Evolutionary conservation across 2,888 invertebrate genomes (phyloP).

Genomic region (Hypselothyrea guttata): DNA sequence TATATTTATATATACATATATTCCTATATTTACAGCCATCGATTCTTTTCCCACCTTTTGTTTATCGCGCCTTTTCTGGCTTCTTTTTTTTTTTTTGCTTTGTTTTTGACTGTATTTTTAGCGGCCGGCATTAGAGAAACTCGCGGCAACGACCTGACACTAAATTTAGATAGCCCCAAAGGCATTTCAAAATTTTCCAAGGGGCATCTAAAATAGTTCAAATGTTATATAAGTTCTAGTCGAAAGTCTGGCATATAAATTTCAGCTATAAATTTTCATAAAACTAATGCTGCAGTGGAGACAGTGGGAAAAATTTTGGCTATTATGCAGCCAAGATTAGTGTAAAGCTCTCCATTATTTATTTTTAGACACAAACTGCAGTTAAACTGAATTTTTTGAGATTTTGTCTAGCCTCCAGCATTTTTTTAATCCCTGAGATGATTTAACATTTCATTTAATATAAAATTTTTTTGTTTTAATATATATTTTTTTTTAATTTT

Average conservation of each 20-base stretch:
- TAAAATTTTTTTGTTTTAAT: no score
- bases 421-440: no score
- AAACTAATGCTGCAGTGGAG: not conserved
- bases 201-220: slow-evolving; percentile 50
- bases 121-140: slow-evolving; percentile 71
- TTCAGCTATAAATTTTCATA: slow-evolving; percentile 11
- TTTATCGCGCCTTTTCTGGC: slow-evolving; percentile 1
- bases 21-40: slow-evolving; percentile 36
- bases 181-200: slow-evolving; percentile 10
- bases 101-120: slow-evolving; percentile 53
- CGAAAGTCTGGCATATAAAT: no score
- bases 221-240: slow-evolving; percentile 43
- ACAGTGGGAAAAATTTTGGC: no score
- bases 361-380: no score
- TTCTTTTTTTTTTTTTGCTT: slow-evolving; percentile 36
- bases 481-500: no score
- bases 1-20: slow-evolving; percentile 32
- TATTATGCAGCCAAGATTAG: no score
- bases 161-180: slow-evolving; percentile 56
- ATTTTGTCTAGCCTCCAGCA: no score
- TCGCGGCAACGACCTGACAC: slow-evolving; percentile 30
- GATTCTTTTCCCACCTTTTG: slow-evolving; percentile 29
- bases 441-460: no score
- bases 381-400: no score
- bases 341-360: no score